Evolutionary conservation across 2,888 invertebrate genomes (phyloP).

Genomic region (Drosophila ustulata): DNA sequence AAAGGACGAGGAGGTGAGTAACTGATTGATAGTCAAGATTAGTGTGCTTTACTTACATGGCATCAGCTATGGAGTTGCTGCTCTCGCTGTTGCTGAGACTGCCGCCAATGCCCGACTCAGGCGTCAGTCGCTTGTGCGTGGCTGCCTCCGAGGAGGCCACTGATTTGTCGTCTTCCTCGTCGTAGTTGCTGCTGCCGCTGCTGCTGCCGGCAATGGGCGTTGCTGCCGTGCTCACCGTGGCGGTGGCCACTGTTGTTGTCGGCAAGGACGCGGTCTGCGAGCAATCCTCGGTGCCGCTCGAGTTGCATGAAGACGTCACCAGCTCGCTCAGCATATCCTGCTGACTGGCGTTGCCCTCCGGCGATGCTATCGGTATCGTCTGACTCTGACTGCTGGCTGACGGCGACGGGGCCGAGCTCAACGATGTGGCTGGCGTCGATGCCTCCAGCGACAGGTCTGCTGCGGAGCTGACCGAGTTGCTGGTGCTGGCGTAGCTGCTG

Average conservation of each 20-base stretch:
- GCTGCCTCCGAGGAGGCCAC: conserved; percentile 66
- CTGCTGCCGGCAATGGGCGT: conserved; percentile 1
- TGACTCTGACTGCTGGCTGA: conserved; percentile 83
- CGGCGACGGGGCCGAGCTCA: conserved; percentile 64
- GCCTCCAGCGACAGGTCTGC: background rate
- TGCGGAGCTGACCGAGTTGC: conserved; percentile 70
- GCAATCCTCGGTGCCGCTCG: conserved; percentile 69
- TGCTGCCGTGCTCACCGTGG: background rate
- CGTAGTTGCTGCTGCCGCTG: conserved; percentile 56
- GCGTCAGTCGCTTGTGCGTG: conserved; percentile 77
- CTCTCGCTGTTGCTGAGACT: conserved; percentile 82
- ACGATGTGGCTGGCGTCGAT: background rate
- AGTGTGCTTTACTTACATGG: conserved; percentile 64
- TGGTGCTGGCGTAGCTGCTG: conserved; percentile 59
- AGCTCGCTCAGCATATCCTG: conserved; percentile 81
- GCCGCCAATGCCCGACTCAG: conserved; percentile 82
- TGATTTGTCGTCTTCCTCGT: conserved; percentile 71
- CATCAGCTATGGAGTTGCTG: conserved; percentile 73
- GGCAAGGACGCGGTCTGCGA: conserved; percentile 53
- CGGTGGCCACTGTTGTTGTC: conserved; percentile 6
- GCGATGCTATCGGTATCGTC: conserved; percentile 46
- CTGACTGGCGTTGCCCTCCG: conserved; percentile 61
- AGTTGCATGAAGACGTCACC: conserved; percentile 81
- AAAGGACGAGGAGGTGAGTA: background rate
- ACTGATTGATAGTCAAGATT: background rate